Conservation (phyloP, 2,888 invertebrate genomes). For the Calameuta pallipes region DNA sequence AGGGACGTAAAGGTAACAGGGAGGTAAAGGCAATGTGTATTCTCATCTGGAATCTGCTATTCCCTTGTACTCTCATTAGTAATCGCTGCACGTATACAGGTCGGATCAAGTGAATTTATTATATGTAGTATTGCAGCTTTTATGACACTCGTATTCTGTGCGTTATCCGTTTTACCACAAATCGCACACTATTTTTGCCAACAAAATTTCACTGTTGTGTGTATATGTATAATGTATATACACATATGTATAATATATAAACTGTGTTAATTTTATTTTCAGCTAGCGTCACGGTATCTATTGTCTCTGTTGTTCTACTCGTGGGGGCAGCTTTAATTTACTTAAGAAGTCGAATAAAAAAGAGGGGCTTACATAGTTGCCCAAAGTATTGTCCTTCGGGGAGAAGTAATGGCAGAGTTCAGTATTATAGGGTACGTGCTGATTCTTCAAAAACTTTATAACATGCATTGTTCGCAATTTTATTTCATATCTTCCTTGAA, state of each 20-base stretch:
- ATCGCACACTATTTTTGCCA: neutral
- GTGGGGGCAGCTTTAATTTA: constrained; percentile 41
- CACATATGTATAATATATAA: neutral
- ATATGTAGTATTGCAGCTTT: neutral
- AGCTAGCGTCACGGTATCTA: constrained; percentile 26
- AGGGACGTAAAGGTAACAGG: neutral
- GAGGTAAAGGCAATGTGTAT: neutral
- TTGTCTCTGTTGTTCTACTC: constrained; percentile 34
- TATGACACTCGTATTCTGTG: neutral
- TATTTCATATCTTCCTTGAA: neutral
- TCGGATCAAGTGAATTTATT: neutral
- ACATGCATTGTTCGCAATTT: constrained; percentile 1
- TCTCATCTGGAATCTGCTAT: neutral
- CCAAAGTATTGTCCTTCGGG: constrained; percentile 35
- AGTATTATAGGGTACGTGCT: constrained; percentile 52
- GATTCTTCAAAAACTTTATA: neutral
- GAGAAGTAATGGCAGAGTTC: constrained; percentile 42
- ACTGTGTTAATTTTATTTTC: constrained; percentile 4
- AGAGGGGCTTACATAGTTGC: constrained; percentile 37
- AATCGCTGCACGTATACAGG: neutral
- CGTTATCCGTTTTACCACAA: neutral
- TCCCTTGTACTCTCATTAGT: neutral
- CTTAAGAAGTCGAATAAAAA: constrained; percentile 35
- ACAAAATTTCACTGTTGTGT: too few species aligned
- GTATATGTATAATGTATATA: too few species aligned